A percentile compares a stretch with the other conserved stretches of the same genome.
Conservation (phyloP, 2,888 invertebrate species). For the Liposcelis brunnea region DNA sequence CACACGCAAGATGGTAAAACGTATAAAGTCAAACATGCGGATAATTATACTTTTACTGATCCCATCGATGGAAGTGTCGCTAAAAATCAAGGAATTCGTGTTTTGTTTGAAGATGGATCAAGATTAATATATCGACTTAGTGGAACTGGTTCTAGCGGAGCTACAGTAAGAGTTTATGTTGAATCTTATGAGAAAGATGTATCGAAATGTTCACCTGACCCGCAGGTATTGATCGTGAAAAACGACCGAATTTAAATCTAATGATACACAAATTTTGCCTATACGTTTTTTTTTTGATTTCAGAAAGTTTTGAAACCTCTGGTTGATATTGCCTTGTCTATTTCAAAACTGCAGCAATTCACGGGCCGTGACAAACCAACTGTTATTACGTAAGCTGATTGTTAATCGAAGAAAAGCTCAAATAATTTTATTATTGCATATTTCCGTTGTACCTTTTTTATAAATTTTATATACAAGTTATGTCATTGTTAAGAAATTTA, state of each 20-base stretch:
- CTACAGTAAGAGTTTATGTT: slow-evolving; percentile 89
- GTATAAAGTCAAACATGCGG: slow-evolving; percentile 63
- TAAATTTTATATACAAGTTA: too few species aligned
- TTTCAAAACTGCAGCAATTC: slow-evolving; percentile 63
- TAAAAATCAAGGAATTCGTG: slow-evolving; percentile 83
- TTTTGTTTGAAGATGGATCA: slow-evolving; percentile 89
- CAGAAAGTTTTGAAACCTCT: slow-evolving; percentile 66
- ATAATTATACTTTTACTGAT: slow-evolving; percentile 92
- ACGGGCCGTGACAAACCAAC: slow-evolving; percentile 86
- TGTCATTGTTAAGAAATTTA: too few species aligned
- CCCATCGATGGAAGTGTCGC: slow-evolving; percentile 85
- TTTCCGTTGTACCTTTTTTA: too few species aligned
- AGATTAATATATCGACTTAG: slow-evolving; percentile 85
- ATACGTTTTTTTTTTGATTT: slow-evolving; percentile 13
- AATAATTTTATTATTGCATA: neutral
- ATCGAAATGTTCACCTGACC: slow-evolving; percentile 40
- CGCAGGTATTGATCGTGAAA: slow-evolving; percentile 29
- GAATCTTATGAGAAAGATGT: slow-evolving; percentile 73
- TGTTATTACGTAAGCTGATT: slow-evolving; percentile 67
- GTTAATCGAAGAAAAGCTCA: neutral
- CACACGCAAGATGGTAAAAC: slow-evolving; percentile 32
- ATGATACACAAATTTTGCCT: neutral
- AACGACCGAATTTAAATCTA: neutral
- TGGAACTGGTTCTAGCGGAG: slow-evolving; percentile 96
- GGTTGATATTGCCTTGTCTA: slow-evolving; percentile 67